Conservation (phyloP, 2,888 invertebrate species). For the Thereva nobilitata region DNA sequence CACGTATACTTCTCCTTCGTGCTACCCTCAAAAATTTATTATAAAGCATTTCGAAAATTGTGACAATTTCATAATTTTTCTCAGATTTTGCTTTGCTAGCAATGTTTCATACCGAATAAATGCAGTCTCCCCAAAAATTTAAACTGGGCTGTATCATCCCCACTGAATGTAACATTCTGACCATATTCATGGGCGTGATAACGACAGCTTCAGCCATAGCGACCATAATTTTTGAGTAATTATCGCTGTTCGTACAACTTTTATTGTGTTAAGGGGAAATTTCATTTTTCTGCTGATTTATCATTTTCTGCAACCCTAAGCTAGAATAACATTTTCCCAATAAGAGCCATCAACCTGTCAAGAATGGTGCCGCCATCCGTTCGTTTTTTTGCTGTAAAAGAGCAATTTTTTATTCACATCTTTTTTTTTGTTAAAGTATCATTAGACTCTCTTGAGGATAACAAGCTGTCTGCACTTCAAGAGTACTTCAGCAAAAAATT, state of each 20-base stretch:
- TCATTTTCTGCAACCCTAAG: constrained; percentile 13
- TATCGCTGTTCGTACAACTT: constrained; percentile 14
- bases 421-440: constrained; percentile 17
- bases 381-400: constrained; percentile 18
- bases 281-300: constrained; percentile 22
- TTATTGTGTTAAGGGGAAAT: constrained; percentile 23
- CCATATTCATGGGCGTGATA: too few species aligned
- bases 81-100: too few species aligned
- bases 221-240: constrained; percentile 21
- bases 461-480: constrained; percentile 33
- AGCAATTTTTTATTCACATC: constrained; percentile 20
- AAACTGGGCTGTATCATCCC: too few species aligned
- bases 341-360: constrained; percentile 28
- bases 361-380: constrained; percentile 22
- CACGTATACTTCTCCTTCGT: too few species aligned
- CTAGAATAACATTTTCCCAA: constrained; percentile 26
- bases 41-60: too few species aligned
- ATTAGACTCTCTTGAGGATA: constrained; percentile 19
- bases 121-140: too few species aligned
- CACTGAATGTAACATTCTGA: too few species aligned
- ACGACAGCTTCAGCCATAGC: too few species aligned
- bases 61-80: too few species aligned
- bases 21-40: too few species aligned
- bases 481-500: constrained; percentile 12
- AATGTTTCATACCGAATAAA: too few species aligned